Percentiles rank a stretch among this genome's conserved stretches.
These are phyloP conservation scores for Peromyscus aztecus DNA, from an alignment of 2,797 vertebrate species.

Conservation along the genomic window DNA sequence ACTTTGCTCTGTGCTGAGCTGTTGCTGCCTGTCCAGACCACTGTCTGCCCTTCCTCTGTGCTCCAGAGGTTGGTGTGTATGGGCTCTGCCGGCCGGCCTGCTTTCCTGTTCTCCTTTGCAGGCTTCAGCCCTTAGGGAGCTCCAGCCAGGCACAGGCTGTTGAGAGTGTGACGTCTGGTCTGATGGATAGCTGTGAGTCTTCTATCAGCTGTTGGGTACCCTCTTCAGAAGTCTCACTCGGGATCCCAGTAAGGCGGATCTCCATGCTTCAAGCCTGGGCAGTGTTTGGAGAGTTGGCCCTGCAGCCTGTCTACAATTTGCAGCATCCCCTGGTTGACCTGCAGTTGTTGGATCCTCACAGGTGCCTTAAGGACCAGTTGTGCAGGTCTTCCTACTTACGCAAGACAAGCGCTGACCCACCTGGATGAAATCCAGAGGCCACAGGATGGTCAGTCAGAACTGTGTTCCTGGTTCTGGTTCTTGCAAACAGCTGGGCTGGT, in stretches of 20 bases:
- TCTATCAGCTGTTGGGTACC: rapidly evolving
- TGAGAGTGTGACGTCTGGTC: neutral
- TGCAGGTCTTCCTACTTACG: neutral
- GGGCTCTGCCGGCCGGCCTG: neutral
- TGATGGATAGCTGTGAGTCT: neutral
- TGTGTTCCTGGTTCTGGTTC: neutral
- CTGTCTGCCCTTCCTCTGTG: neutral
- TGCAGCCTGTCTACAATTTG: neutral
- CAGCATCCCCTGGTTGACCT: neutral
- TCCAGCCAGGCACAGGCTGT: neutral
- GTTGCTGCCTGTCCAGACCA: rapidly evolving
- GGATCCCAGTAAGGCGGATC: too few species aligned
- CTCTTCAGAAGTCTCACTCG: neutral
- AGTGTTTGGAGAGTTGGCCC: neutral
- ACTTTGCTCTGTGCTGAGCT: rapidly evolving
- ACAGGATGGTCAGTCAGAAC: neutral
- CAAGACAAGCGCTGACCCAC: neutral
- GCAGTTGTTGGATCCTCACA: neutral
- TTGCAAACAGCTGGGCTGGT: neutral
- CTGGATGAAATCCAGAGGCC: neutral
- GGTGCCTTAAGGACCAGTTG: neutral
- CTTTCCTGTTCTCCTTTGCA: neutral
- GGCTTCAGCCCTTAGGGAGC: rapidly evolving
- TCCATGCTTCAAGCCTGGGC: neutral
- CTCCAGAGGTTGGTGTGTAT: rapidly evolving